These are phyloP conservation scores for Pollimyrus isidori DNA, from an alignment of 2,113 vertebrate genomes.

Conservation along the genomic window DNA sequence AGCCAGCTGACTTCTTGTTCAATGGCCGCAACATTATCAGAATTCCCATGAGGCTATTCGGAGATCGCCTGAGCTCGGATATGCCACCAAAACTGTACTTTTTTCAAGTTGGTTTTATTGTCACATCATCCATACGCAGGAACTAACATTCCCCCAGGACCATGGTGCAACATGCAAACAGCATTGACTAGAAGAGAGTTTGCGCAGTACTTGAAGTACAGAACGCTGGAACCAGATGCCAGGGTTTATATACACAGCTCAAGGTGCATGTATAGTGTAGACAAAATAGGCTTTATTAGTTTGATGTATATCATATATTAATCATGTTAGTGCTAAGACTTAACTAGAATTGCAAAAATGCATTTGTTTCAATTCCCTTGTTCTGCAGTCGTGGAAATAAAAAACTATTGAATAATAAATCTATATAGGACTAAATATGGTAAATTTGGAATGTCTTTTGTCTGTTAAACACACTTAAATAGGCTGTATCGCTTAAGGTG, in stretches of 20 bases:
- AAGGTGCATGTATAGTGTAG: background rate
- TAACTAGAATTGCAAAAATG: background rate
- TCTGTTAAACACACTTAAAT: background rate
- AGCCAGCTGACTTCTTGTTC: background rate
- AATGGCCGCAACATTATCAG: background rate
- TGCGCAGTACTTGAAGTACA: background rate
- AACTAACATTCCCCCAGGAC: background rate
- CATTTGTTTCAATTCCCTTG: background rate
- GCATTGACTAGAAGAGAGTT: background rate
- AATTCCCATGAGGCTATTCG: background rate
- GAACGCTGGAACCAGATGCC: background rate
- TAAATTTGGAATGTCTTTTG: background rate
- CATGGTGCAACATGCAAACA: background rate
- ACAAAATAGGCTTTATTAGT: background rate
- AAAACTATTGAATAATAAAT: background rate
- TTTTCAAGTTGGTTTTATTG: background rate
- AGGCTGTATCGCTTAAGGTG: background rate
- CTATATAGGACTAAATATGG: background rate
- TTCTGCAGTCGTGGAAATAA: background rate
- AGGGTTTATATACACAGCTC: background rate
- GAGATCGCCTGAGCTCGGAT: background rate
- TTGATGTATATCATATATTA: background rate
- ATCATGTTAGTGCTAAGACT: background rate
- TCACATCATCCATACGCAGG: background rate
- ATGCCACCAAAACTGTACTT: background rate